Evolutionary conservation across 2,113 vertebrate species (phyloP), one percentile per base, ranked within the genome.

Genomic region (Poeciliopsis occidentalis): DNA sequence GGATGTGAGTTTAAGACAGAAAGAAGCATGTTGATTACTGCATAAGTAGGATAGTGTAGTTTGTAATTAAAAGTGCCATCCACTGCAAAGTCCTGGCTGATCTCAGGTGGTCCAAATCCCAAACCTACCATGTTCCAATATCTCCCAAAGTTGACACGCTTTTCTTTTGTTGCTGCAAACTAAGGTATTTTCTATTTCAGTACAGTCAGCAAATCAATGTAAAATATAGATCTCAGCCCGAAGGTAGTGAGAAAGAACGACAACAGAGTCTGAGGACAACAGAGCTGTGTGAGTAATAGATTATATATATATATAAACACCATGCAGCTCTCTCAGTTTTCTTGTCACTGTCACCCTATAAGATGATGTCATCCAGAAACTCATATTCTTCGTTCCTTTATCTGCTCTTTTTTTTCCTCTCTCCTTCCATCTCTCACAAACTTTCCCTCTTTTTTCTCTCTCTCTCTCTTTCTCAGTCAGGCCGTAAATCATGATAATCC

Each of bases 131-230:
- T 86, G 86, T 84, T 84, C 88, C 71, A 83, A 86, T 85, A 88
- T 87, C 82, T 82, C 88, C 67, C 69, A 90, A 87, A 87, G 65
- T 86, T 89, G 77, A 88, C 77, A 62, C 63, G 83, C 69, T 84
- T 92, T 88, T 89, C 73, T 88, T 84, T 88, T 85, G 68, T 84
- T 84, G 77, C 85, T 90, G 91, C 94, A 89, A 90, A 92, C 89
- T 93, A 84, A 94, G 93, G 93, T 94, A 92, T 94, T 93, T 94
- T 92, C 86, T 83, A 93, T 94, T 95, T 94, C 93, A 90, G 88
- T 71, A 68, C 69, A 69, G 88, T 95, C 94, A 94, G 94, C 93
- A 94, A 94, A 95, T 95, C 94, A 92, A 94, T 94, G 91, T 66
- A 79, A 81, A 87, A 87, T 67, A 87, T 84, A 85, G 78, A 90